phyloP scores from a whole-genome alignment of 2,113 vertebrate species.

The Nothobranchius furzeri region DNA sequence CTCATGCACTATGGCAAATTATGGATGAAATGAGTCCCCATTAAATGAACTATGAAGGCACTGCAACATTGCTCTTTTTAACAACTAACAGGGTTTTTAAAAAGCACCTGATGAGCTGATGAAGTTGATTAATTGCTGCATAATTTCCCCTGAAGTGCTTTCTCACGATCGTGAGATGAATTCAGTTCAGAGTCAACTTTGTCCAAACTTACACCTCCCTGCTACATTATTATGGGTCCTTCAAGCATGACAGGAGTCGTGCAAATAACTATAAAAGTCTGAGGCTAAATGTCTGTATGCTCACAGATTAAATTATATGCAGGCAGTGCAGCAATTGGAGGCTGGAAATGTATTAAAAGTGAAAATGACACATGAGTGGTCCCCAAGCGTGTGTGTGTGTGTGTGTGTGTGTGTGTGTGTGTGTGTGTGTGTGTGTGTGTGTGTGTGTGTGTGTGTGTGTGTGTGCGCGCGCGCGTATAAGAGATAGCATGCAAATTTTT shows the following conservation, averaged over 20 bases:
- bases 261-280: conserved; percentile 46
- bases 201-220: conserved; percentile 16
- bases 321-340: neutral
- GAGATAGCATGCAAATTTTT: conserved; percentile 20
- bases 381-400: conserved; percentile 24
- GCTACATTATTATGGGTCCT: conserved; percentile 43
- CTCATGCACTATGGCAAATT: no score
- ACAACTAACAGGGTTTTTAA: conserved; percentile 34
- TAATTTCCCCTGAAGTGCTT: conserved; percentile 32
- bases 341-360: conserved; percentile 4
- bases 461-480: conserved; percentile 17
- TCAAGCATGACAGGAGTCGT: conserved; percentile 46
- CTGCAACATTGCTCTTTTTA: no score
- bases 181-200: conserved; percentile 43
- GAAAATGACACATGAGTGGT: conserved; percentile 6
- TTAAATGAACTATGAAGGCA: no score
- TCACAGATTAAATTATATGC: conserved; percentile 17
- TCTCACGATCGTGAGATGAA: conserved; percentile 15
- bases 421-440: conserved; percentile 14
- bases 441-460: neutral
- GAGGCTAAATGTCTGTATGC: conserved; percentile 29
- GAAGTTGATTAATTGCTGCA: conserved; percentile 61
- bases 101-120: conserved; percentile 56
- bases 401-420: neutral
- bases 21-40: no score